phyloP scores from a whole-genome alignment of 2,888 invertebrate genomes.

The Metallyticus violacea region DNA sequence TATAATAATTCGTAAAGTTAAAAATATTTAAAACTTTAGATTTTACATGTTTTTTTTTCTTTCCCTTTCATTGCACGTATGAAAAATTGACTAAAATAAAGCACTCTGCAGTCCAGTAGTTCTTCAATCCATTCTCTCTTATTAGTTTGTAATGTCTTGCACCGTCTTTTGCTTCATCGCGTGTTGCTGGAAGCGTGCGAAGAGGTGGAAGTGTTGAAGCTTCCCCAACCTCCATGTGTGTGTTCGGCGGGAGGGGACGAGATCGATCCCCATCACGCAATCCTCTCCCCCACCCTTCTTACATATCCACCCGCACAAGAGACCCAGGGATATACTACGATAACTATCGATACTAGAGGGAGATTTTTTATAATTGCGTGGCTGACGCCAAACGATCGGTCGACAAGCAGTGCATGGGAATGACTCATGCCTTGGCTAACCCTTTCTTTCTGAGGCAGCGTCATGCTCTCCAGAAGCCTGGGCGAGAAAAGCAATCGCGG shows the following conservation, averaged over 20 bases:
- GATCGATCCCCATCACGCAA: neutral
- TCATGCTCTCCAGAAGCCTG: too few species aligned
- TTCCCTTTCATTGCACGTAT: too few species aligned
- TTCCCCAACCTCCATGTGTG: neutral
- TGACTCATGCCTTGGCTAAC: neutral
- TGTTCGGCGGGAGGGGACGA: neutral
- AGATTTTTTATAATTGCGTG: neutral
- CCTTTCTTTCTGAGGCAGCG: neutral
- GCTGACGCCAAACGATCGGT: neutral
- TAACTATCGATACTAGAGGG: neutral
- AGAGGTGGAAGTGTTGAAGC: neutral
- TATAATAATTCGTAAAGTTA: too few species aligned
- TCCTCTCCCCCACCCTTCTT: neutral
- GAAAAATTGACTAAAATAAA: too few species aligned
- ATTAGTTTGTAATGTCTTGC: neutral
- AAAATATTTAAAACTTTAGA: too few species aligned
- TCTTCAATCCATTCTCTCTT: too few species aligned
- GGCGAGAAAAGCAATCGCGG: too few species aligned
- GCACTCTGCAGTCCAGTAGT: too few species aligned
- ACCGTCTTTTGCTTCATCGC: neutral
- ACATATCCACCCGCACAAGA: neutral
- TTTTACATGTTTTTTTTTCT: too few species aligned
- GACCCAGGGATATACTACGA: neutral
- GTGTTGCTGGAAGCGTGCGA: neutral
- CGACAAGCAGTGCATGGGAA: neutral